These are phyloP conservation scores for Parthenolecanium corni DNA, from an alignment of 2,888 invertebrate genomes.

Conservation along the genomic window DNA sequence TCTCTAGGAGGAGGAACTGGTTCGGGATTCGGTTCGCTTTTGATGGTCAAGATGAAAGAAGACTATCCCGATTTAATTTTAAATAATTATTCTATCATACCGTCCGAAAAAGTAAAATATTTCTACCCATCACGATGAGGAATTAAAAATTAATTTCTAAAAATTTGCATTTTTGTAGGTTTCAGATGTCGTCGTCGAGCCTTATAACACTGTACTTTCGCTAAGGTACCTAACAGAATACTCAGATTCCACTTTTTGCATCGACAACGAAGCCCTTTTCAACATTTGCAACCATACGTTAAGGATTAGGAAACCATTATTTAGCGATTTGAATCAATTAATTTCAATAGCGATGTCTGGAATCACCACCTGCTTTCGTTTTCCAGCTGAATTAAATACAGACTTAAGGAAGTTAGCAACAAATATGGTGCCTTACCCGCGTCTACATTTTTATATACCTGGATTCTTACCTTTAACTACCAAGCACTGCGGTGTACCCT, in stretches of 20 bases:
- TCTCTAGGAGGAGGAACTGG: constrained; percentile 15
- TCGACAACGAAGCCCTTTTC: constrained; percentile 53
- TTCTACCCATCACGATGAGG: background rate
- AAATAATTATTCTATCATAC: constrained; percentile 18
- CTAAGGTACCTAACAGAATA: constrained; percentile 61
- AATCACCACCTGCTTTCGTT: constrained; percentile 49
- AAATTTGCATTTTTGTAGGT: constrained; percentile 45
- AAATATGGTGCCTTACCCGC: constrained; percentile 54
- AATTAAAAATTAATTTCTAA: background rate
- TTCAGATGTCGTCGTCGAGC: constrained; percentile 85
- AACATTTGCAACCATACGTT: constrained; percentile 53
- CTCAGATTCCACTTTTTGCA: constrained; percentile 51
- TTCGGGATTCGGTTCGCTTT: constrained; percentile 11
- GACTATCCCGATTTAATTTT: constrained; percentile 12
- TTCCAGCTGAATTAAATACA: constrained; percentile 52
- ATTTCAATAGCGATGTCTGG: constrained; percentile 45
- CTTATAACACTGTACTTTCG: constrained; percentile 81
- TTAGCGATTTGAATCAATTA: constrained; percentile 55
- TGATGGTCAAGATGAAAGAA: constrained; percentile 20
- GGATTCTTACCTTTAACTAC: constrained; percentile 48
- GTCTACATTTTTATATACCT: constrained; percentile 48
- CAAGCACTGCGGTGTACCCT: constrained; percentile 42
- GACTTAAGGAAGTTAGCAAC: constrained; percentile 47
- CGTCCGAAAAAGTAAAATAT: constrained; percentile 12
- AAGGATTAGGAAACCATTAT: constrained; percentile 51